Evolutionary conservation across 1,140 invertebrate species (phyloP).

Genomic region (Spodoptera frugiperda): DNA sequence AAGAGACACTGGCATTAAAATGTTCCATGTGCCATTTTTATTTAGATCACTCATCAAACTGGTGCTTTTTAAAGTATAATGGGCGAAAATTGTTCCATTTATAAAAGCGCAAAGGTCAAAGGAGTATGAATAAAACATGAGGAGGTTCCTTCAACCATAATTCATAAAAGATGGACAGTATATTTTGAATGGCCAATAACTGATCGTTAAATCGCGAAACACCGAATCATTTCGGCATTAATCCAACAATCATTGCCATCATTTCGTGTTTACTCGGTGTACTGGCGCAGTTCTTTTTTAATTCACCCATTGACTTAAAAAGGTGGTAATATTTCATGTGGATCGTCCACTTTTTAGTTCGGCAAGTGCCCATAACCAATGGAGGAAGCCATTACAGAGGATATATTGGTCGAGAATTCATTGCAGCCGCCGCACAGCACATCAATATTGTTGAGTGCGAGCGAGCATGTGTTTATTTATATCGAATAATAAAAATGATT

Average conservation of each 20-base stretch:
- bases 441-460: conserved; percentile 18
- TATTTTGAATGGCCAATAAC: conserved; percentile 11
- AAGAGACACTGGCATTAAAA: background rate
- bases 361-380: conserved; percentile 40
- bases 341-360: conserved; percentile 39
- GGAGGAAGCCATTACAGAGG: conserved; percentile 49
- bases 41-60: conserved; percentile 1
- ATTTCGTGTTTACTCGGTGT: conserved; percentile 17
- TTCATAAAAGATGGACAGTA: conserved; percentile 11
- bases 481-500: conserved; percentile 5
- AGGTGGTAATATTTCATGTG: conserved; percentile 38
- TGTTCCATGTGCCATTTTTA: background rate
- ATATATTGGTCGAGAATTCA: conserved; percentile 34
- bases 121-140: conserved; percentile 31
- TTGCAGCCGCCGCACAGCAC: background rate
- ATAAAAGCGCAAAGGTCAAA: conserved; percentile 13
- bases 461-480: background rate
- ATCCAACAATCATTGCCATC: conserved; percentile 20
- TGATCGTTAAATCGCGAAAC: conserved; percentile 32
- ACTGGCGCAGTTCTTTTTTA: conserved; percentile 13
- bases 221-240: conserved; percentile 19
- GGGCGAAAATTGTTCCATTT: conserved; percentile 29
- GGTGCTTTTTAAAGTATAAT: conserved; percentile 1
- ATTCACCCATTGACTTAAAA: conserved; percentile 43
- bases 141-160: background rate